A percentile compares a stretch with the other conserved stretches of the same genome.
Conservation (phyloP, 1,140 invertebrate genomes). For the Drosophila pruinosa region DNA sequence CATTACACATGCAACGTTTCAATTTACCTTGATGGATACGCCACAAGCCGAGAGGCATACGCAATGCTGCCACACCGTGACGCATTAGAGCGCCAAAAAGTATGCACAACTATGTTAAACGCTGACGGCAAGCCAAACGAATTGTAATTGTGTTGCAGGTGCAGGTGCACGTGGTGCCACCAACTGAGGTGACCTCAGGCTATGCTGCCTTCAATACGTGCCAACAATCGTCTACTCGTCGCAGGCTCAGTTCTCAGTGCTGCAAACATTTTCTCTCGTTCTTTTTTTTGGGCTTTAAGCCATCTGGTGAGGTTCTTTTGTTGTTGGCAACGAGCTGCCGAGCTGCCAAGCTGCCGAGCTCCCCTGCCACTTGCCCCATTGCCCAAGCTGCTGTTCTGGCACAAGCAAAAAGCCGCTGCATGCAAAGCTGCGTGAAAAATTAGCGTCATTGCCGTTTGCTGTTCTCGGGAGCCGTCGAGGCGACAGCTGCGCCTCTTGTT, state of each 20-base stretch:
- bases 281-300: conserved; percentile 9
- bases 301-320: conserved; percentile 14
- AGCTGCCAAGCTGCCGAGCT: neutral
- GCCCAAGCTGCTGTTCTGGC: too few relatives aligned
- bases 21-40: conserved; percentile 27
- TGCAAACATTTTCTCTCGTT: neutral
- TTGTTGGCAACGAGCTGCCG: neutral
- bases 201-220: neutral
- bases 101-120: neutral
- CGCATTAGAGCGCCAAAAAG: conserved; percentile 11
- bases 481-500: conserved; percentile 12
- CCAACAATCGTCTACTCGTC: neutral
- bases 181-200: conserved; percentile 9
- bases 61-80: neutral
- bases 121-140: neutral
- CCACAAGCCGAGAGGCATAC: neutral
- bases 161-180: neutral
- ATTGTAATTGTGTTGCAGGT: conserved; percentile 25
- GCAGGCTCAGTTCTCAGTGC: neutral
- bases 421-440: conserved; percentile 73
- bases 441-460: conserved; percentile 57
- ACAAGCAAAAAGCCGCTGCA: conserved; percentile 35
- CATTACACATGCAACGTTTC: conserved; percentile 19
- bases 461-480: conserved; percentile 16
- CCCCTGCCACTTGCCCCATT: neutral